These are phyloP conservation scores for honey bee (Apis mellifera) DNA, from an alignment of 1,140 invertebrate genomes.

Conservation along the genomic window Amel_HAv3.1 CM009931.2:21224501-21225000, in stretches of 20 bases:
- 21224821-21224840: conserved; percentile 15
- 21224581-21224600: too few species aligned
- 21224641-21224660: conserved; percentile 41
- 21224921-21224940: conserved; percentile 59
- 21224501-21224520: too few species aligned
- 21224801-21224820: neutral
- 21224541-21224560: too few species aligned
- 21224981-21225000: neutral
- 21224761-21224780: conserved; percentile 65
- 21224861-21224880: neutral
- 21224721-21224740: conserved; percentile 50
- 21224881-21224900: neutral
- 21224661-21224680: conserved; percentile 19
- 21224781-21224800: conserved; percentile 61
- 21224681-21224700: conserved; percentile 44
- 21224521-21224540: too few species aligned
- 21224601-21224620: too few species aligned
- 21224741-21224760: conserved; percentile 53
- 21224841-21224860: neutral
- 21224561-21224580: too few species aligned
- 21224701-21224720: conserved; percentile 61
- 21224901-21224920: neutral
- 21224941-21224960: conserved; percentile 73
- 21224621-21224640: neutral
- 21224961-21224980: conserved; percentile 53